Percentiles rank a stretch among this genome's conserved stretches.
These are phyloP conservation scores for Triplophysa siluroides DNA, from an alignment of 2,113 vertebrate genomes.

Conservation along the genomic window DNA sequence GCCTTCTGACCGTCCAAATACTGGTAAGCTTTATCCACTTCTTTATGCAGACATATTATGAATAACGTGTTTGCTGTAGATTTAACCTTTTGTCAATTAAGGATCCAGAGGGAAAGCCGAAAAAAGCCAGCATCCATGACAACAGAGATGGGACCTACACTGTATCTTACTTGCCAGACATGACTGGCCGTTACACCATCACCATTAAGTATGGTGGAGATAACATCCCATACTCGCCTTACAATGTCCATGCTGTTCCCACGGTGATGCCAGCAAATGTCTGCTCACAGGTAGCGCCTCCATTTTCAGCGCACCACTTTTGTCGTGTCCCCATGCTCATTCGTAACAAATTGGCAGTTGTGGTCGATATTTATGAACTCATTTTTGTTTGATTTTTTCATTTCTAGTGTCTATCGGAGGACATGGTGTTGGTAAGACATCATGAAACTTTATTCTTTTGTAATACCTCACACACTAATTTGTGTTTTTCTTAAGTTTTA, in stretches of 20 bases:
- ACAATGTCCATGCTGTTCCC: conserved; percentile 86
- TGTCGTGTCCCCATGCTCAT: too few species aligned
- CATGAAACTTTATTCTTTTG: neutral
- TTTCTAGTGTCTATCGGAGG: conserved; percentile 91
- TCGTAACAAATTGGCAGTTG: too few species aligned
- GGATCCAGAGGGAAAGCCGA: conserved; percentile 94
- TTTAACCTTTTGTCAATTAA: neutral
- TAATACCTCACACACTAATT: neutral
- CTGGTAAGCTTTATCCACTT: conserved; percentile 73
- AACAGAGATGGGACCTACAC: conserved; percentile 92
- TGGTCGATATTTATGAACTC: neutral
- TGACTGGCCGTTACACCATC: conserved; percentile 91
- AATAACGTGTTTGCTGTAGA: neutral
- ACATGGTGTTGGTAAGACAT: conserved; percentile 85
- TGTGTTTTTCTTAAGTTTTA: neutral
- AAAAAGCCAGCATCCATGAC: conserved; percentile 92
- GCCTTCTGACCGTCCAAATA: conserved; percentile 90
- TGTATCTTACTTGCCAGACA: conserved; percentile 90
- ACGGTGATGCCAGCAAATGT: conserved; percentile 94
- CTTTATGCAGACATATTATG: too few species aligned
- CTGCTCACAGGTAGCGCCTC: conserved; percentile 80
- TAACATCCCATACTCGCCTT: conserved; percentile 92
- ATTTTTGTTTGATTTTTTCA: conserved; percentile 32
- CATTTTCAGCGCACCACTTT: neutral
- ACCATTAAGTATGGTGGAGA: conserved; percentile 94